These are phyloP conservation scores for Lytechinus variegatus DNA, from an alignment of 35 echinoderm and acorn worm species.

Conservation along the genomic window DNA sequence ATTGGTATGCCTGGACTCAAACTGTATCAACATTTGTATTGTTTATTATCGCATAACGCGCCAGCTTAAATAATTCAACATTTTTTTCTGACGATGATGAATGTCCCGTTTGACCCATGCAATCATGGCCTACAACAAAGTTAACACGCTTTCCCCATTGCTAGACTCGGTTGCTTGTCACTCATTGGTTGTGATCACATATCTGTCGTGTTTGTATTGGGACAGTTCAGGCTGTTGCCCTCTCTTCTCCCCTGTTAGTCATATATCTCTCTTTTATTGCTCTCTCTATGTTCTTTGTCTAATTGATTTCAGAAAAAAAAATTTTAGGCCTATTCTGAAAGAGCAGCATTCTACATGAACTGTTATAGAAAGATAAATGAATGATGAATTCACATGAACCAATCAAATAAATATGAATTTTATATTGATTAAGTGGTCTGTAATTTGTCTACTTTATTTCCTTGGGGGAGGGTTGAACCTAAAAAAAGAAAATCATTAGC, in stretches of 20 bases:
- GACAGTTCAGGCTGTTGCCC: conserved; percentile 25
- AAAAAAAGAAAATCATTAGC: no score
- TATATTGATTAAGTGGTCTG: no score
- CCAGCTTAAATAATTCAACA: conserved; percentile 46
- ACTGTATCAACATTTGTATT: conserved; percentile 55
- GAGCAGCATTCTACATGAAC: neutral
- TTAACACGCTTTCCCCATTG: neutral
- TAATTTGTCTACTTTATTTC: no score
- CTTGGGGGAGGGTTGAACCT: no score
- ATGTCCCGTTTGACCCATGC: conserved; percentile 49
- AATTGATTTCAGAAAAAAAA: neutral
- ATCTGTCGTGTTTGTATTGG: conserved; percentile 47
- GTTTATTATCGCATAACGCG: conserved; percentile 48
- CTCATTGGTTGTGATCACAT: conserved; percentile 47
- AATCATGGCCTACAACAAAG: conserved; percentile 13
- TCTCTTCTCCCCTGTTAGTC: conserved; percentile 6
- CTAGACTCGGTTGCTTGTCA: conserved; percentile 40
- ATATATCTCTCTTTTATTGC: conserved; percentile 45
- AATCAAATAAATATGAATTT: neutral
- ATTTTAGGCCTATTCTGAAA: neutral
- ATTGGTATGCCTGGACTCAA: conserved; percentile 5
- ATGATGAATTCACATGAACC: neutral
- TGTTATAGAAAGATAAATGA: neutral
- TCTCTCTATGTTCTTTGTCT: neutral
- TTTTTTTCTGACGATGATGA: conserved; percentile 48